Evolutionary conservation across 2,113 vertebrate genomes (phyloP).

Genomic region (Amphilophus citrinellus): DNA sequence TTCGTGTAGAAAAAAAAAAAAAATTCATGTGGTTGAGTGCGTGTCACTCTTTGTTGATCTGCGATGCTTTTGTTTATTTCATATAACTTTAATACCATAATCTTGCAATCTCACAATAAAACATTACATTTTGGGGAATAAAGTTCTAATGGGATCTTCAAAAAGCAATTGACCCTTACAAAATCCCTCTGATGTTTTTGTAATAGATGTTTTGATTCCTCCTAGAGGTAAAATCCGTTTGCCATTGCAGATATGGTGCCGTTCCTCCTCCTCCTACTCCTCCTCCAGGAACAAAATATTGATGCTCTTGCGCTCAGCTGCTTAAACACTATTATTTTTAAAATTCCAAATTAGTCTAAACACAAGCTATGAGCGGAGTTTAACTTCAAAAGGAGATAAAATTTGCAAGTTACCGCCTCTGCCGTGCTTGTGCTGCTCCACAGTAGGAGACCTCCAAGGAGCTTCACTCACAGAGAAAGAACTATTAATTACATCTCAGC

Average conservation of each 20-base stretch:
- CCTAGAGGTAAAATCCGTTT: conserved; percentile 21
- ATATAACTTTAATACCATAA: conserved; percentile 20
- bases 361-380: conserved; percentile 55
- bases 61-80: neutral
- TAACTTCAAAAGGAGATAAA: conserved; percentile 66
- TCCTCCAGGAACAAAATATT: conserved; percentile 18
- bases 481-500: conserved; percentile 68
- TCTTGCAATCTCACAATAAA: conserved; percentile 15
- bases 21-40: neutral
- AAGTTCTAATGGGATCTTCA: conserved; percentile 32
- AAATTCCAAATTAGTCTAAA: conserved; percentile 55
- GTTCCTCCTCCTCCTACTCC: neutral
- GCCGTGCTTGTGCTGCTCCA: conserved; percentile 19
- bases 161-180: conserved; percentile 40
- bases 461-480: conserved; percentile 48
- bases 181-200: conserved; percentile 31
- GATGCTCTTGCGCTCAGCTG: conserved; percentile 1
- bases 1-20: neutral
- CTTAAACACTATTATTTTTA: conserved; percentile 25
- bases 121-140: conserved; percentile 24
- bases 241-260: neutral
- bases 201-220: conserved; percentile 21
- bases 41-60: neutral
- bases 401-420: conserved; percentile 43
- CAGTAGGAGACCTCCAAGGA: conserved; percentile 52